These are phyloP conservation scores for Ectropis grisescens DNA, from an alignment of 1,140 invertebrate species.

Conservation along the genomic window DNA sequence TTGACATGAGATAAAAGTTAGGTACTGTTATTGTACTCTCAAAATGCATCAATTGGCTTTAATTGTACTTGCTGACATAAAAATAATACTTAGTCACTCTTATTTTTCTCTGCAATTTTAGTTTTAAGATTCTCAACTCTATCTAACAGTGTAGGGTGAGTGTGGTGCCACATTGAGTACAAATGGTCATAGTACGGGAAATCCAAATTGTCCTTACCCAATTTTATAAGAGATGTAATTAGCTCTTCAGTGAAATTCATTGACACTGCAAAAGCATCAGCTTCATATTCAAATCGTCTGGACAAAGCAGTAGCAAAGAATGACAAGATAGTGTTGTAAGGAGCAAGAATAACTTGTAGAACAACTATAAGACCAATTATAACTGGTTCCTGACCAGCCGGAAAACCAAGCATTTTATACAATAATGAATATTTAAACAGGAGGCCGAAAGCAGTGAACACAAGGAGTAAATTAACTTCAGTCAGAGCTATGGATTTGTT, in stretches of 20 bases:
- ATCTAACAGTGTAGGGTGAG: conserved; percentile 96
- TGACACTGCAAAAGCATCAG: conserved; percentile 92
- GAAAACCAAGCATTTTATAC: conserved; percentile 92
- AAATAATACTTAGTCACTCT: conserved; percentile 18
- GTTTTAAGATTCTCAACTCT: conserved; percentile 85
- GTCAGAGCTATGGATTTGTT: conserved; percentile 89
- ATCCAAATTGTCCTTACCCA: conserved; percentile 95
- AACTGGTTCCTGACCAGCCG: conserved; percentile 81
- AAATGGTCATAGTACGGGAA: conserved; percentile 94
- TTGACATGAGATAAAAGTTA: too few relatives aligned
- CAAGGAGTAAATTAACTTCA: conserved; percentile 81
- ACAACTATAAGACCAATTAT: conserved; percentile 95
- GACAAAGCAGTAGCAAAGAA: conserved; percentile 78
- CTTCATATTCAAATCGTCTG: conserved; percentile 94
- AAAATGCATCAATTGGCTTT: too few relatives aligned
- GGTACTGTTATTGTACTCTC: too few relatives aligned
- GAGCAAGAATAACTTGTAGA: conserved; percentile 91
- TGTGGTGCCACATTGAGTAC: conserved; percentile 94
- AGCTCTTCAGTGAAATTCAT: conserved; percentile 82
- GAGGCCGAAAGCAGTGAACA: conserved; percentile 90
- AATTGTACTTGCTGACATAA: too few relatives aligned
- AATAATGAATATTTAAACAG: conserved; percentile 85
- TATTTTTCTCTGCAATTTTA: conserved; percentile 27
- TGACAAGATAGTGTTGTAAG: conserved; percentile 89
- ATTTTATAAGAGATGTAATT: conserved; percentile 87